A percentile compares a stretch with the other conserved stretches of the same genome.
Conservation (phyloP, 1,140 invertebrate genomes). For the Leptinotarsa lineolata region DNA sequence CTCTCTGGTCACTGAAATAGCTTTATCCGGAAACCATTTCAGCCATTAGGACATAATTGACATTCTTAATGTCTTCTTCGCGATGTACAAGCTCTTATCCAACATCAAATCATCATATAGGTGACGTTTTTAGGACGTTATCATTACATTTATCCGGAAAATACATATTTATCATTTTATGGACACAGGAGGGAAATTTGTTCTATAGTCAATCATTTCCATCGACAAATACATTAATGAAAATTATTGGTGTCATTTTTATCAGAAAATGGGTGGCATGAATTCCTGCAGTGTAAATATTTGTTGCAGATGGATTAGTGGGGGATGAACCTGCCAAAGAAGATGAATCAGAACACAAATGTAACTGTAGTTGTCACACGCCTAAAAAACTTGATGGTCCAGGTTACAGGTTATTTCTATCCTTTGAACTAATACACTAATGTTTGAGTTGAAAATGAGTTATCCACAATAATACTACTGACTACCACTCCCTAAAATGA, state of each 20-base stretch:
- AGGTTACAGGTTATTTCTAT: constrained; percentile 45
- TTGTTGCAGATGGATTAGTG: constrained; percentile 35
- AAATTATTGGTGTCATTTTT: neutral
- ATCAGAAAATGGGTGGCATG: neutral
- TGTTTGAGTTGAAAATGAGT: neutral
- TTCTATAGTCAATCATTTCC: neutral
- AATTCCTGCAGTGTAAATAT: neutral
- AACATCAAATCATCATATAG: constrained; percentile 8
- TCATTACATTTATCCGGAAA: neutral
- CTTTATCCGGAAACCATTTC: constrained; percentile 14
- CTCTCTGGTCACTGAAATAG: constrained; percentile 13
- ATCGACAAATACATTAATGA: neutral
- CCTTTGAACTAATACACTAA: constrained; percentile 42
- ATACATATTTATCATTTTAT: constrained; percentile 7
- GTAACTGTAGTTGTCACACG: constrained; percentile 36
- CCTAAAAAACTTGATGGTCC: constrained; percentile 32
- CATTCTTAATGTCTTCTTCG: constrained; percentile 17
- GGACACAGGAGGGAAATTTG: neutral
- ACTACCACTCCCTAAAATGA: too few species aligned
- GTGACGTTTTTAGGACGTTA: constrained; percentile 3
- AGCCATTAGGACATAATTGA: constrained; percentile 17
- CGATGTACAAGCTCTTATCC: constrained; percentile 2
- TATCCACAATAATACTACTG: too few species aligned
- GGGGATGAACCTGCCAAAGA: constrained; percentile 40
- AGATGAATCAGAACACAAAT: constrained; percentile 34